Evolutionary conservation across 1,140 invertebrate species (phyloP).

Genomic region (Fopius arisanus): DNA sequence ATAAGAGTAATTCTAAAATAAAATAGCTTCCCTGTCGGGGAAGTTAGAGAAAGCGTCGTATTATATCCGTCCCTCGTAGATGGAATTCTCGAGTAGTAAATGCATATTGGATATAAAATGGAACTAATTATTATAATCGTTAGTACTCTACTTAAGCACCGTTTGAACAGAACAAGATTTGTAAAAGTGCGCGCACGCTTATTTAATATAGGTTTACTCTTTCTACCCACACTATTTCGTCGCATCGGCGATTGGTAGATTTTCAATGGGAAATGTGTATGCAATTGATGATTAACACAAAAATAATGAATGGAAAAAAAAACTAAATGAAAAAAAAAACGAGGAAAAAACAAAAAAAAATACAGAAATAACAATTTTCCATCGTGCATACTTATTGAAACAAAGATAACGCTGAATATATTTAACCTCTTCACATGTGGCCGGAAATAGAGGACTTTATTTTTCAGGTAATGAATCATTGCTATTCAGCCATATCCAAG

Average conservation of each 20-base stretch:
- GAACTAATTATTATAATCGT: slow-evolving; percentile 56
- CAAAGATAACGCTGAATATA: neutral
- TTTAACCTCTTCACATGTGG: neutral
- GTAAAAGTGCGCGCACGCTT: slow-evolving; percentile 58
- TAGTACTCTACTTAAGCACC: slow-evolving; percentile 59
- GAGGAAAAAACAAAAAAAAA: too few species aligned
- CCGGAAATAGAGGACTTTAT: slow-evolving; percentile 1
- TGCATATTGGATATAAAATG: slow-evolving; percentile 10
- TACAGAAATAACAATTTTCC: neutral
- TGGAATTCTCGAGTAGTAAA: slow-evolving; percentile 27
- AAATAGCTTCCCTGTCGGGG: too few species aligned
- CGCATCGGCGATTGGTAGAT: slow-evolving; percentile 37
- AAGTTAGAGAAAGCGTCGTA: slow-evolving; percentile 57
- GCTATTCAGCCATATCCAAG: neutral
- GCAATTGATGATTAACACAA: slow-evolving; percentile 39
- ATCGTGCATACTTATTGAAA: neutral
- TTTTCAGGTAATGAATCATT: neutral
- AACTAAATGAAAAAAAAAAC: neutral
- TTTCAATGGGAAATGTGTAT: slow-evolving; percentile 19
- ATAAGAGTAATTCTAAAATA: slow-evolving; percentile 9
- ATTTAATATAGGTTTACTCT: slow-evolving; percentile 56
- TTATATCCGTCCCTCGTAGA: slow-evolving; percentile 59
- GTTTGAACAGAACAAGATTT: slow-evolving; percentile 36
- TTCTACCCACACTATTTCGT: slow-evolving; percentile 52
- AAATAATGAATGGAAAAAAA: too few species aligned